Base-by-base conservation (phyloP, 2,113 vertebrate species). In the Otolemur garnettii region DNA sequence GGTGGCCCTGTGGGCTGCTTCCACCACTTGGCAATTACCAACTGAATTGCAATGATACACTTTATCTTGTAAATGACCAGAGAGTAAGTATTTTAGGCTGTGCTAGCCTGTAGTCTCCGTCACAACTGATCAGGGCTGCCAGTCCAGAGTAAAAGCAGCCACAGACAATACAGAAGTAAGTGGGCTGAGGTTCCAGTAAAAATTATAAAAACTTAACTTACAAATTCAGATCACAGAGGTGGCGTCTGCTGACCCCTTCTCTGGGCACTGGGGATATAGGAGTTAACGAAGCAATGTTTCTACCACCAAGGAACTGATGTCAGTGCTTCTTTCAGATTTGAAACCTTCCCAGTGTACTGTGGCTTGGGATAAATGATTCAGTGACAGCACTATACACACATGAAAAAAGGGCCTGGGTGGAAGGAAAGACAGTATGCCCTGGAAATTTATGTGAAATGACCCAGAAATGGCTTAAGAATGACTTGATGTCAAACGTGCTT, bases 61-160 rank as follows among this genome's bases (percentile, higher is more conserved):
- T 50, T 50, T 50, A 9, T 50, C 45, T 50, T 50, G 42, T 59
- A 66, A 91, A 89, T 42, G 74, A 50, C 24, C 38, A 15, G 42
- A 78, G 55, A 86, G 45, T 79, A 57, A 78, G 75, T 69, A 87
- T 74, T 96, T 95, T 50, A 85, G 74, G 62, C 12, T 80, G 92
- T 91, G 28, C 38, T 84, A 90, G 33, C 12, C 22, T 15, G 8
- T 12, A 35, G 33, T 88, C 68, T 84, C 13, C 74, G 57, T 59
- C 14, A 22, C 13, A 59, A 42, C 24, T 71, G 24, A 26, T 83
- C 26, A 80, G 7, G 6, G 68, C 42, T 83, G 91, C 11, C 28
- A 14, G 83, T 55, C 42, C 10, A 93, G 24, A 88, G 50, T 50
- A 50, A 90, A 84, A 90, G 68, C 68, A 74, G 75, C n/a, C 18